A percentile compares a stretch with the other conserved stretches of the same genome.
Evolutionary conservation across 2,888 invertebrate species (phyloP).

Genomic region (Pheosia tremula): DNA sequence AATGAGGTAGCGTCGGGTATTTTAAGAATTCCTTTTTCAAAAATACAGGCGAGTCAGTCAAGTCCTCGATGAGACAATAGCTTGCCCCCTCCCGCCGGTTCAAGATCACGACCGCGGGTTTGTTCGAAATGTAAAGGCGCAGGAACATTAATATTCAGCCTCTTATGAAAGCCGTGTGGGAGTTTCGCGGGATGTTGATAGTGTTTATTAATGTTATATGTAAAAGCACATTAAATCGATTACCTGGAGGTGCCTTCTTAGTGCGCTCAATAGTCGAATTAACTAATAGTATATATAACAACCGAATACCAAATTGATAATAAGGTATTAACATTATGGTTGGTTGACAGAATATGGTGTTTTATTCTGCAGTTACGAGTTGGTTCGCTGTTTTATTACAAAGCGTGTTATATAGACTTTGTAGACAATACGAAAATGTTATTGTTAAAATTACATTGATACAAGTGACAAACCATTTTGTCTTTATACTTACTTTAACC

Average conservation of each 20-base stretch:
- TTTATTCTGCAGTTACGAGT: too few relatives aligned
- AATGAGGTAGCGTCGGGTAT: constrained; percentile 3
- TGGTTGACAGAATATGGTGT: too few relatives aligned
- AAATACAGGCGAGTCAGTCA: constrained; percentile 26
- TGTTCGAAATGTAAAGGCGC: constrained; percentile 40
- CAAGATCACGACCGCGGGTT: constrained; percentile 58
- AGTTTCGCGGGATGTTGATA: neutral
- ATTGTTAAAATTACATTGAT: neutral
- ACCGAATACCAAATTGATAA: too few relatives aligned
- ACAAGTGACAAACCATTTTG: neutral
- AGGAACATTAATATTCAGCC: constrained; percentile 30
- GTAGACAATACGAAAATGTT: too few relatives aligned
- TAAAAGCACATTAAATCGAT: neutral
- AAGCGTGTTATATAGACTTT: too few relatives aligned
- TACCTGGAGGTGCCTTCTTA: too few relatives aligned
- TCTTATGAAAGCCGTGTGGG: constrained; percentile 16
- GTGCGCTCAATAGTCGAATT: too few relatives aligned
- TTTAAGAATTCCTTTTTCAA: constrained; percentile 1
- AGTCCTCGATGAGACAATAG: constrained; percentile 46
- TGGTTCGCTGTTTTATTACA: too few relatives aligned
- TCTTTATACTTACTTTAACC: constrained; percentile 17
- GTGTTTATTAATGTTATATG: neutral
- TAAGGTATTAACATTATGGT: too few relatives aligned
- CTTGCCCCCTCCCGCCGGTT: constrained; percentile 37
- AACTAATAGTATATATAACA: too few relatives aligned